These are phyloP conservation scores for Gobionotothen gibberifrons DNA, from an alignment of 2,797 vertebrate species.

Conservation along the genomic window DNA sequence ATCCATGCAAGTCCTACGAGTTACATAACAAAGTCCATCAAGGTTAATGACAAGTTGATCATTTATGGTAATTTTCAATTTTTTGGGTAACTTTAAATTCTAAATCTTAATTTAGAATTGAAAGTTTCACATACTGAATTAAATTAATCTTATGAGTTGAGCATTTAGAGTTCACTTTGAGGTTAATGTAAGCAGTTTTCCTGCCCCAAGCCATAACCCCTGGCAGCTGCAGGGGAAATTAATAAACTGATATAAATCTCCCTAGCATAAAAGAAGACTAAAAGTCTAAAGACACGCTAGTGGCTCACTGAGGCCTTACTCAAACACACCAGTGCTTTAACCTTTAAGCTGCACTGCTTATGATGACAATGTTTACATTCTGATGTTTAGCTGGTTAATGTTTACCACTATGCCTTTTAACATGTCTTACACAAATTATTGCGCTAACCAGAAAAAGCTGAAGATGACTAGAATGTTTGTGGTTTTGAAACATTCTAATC, in stretches of 20 bases:
- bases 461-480: not conserved
- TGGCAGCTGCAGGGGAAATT: not conserved
- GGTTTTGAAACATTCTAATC: not conserved
- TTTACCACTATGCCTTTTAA: not conserved
- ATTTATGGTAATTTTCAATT: not conserved
- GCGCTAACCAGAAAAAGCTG: not conserved
- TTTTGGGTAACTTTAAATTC: not conserved
- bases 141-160: conserved; percentile 11
- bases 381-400: not conserved
- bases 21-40: not conserved
- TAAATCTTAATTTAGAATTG: conserved; percentile 3
- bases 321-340: not conserved
- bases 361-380: not conserved
- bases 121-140: conserved; percentile 4
- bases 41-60: not conserved
- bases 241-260: conserved; percentile 4
- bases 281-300: not conserved
- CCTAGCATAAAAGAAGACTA: not conserved
- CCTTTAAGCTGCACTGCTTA: not conserved
- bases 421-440: not conserved
- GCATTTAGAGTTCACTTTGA: not conserved
- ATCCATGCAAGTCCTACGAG: not conserved
- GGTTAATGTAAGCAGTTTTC: not conserved
- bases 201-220: conserved; percentile 9
- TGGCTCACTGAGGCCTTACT: conserved; percentile 1